These are phyloP conservation scores for Lacerta viridis DNA, from an alignment of 2,797 vertebrate species.

Conservation along the genomic window DNA sequence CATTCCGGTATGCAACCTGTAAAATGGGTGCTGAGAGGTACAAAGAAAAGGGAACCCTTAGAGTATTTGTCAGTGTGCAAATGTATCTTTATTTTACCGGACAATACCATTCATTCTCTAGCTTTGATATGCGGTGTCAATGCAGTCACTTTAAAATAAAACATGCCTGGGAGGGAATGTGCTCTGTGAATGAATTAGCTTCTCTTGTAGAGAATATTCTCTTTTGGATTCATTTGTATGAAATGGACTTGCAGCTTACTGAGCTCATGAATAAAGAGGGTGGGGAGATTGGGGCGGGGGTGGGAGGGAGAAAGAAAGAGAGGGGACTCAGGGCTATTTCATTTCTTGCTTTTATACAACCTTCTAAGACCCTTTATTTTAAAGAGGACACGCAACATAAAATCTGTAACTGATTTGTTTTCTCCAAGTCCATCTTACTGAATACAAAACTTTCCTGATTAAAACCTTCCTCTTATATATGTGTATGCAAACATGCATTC, in stretches of 20 bases:
- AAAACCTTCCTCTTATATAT: conserved; percentile 64
- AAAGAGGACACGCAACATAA: conserved; percentile 68
- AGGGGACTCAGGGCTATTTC: conserved; percentile 57
- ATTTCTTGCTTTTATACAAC: conserved; percentile 58
- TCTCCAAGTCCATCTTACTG: conserved; percentile 57
- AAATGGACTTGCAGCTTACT: conserved; percentile 71
- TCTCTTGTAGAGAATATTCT: conserved; percentile 71
- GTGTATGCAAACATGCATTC: conserved; percentile 46
- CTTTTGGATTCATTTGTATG: conserved; percentile 73
- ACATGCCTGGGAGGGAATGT: conserved; percentile 43
- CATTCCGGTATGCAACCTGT: conserved; percentile 69
- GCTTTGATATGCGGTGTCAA: conserved; percentile 67
- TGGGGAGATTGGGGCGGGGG: neutral
- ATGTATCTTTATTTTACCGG: conserved; percentile 76
- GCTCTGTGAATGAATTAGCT: conserved; percentile 63
- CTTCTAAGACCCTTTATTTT: conserved; percentile 59
- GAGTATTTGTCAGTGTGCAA: conserved; percentile 73
- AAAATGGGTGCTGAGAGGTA: conserved; percentile 73
- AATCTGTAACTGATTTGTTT: conserved; percentile 67
- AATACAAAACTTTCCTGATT: conserved; percentile 65
- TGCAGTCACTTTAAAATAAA: conserved; percentile 50
- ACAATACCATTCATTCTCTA: conserved; percentile 66
- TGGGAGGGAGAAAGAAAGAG: neutral
- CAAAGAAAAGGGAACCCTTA: conserved; percentile 70
- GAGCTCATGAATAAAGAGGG: conserved; percentile 75